Base-by-base conservation (phyloP, 1,140 invertebrate genomes). In the Hycleus phaleratus region DNA sequence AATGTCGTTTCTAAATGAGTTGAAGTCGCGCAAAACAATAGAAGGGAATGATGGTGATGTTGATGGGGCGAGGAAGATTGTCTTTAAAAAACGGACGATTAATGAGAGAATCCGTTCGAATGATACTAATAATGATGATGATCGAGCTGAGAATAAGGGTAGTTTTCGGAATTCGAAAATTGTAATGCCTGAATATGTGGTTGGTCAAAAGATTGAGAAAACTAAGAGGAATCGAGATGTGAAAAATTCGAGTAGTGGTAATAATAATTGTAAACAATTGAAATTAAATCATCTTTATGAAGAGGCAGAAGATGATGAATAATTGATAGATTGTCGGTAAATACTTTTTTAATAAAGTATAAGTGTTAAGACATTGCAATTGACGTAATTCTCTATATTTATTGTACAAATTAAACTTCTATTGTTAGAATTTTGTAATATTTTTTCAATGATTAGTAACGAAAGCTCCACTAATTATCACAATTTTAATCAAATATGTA, bases 161-260 rank as follows among this genome's bases (percentile, higher is more conserved):
- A 68, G 77, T 49, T 84, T 86, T 59, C 80, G 77, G 66, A 82
- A 77, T 55, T 84, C 80, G 56, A 89, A 87, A 72, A 55, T 88
- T 38, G 75, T 89, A 2, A 86, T 90, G 83, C 87, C 88, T 3
- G 87, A 90, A 69, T 89, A 89, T 77, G 79, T 87, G n/a, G 80
- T 91, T 56, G 88, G 88, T n/a, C 74, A 80, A 26, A 79, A 78
- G 66, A 73, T 78, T 58, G 81, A 83, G 65, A 80, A 77, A 65
- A 59, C 65, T 49, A 73, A 67, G 60, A 77, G 75, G 68, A 71
- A 71, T 52, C 73, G 64, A 46, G 67, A 63, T 58, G 62, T 39
- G 61, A 70, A 63, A 66, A 59, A 32, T 3, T 5, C 32, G 4
- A 32, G 32, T 7, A 32, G 26, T 7, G 1, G 32, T 32, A 32